Evolutionary conservation across 2,888 invertebrate species (phyloP).

Genomic region (Agriopis marginaria): DNA sequence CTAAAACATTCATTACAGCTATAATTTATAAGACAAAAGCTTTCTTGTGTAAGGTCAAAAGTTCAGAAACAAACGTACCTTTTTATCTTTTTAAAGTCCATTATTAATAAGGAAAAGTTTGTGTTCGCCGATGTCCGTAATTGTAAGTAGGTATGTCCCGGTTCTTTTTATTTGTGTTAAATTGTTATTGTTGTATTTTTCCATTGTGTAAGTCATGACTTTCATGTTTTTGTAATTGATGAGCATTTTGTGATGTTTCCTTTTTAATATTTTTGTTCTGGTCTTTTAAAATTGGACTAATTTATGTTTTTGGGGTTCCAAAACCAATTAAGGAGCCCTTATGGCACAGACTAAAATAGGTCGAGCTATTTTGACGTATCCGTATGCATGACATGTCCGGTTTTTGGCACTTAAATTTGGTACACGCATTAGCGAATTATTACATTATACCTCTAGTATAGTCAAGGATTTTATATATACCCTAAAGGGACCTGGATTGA

Average conservation of each 20-base stretch:
- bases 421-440: too few species aligned
- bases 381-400: too few species aligned
- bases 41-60: slow-evolving; percentile 43
- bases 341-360: too few species aligned
- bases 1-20: slow-evolving; percentile 40
- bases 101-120: slow-evolving; percentile 43
- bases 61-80: slow-evolving; percentile 40
- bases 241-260: slow-evolving; percentile 17
- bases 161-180: slow-evolving; percentile 28
- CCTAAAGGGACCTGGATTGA: too few species aligned
- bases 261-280: slow-evolving; percentile 14
- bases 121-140: slow-evolving; percentile 31
- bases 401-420: too few species aligned
- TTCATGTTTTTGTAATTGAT: slow-evolving; percentile 33
- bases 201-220: slow-evolving; percentile 20
- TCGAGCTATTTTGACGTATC: too few species aligned
- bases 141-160: slow-evolving; percentile 32
- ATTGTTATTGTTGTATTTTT: slow-evolving; percentile 24
- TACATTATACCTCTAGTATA: too few species aligned
- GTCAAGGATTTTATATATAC: too few species aligned
- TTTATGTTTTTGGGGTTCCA: not conserved
- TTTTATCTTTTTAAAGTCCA: slow-evolving; percentile 42
- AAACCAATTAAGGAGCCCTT: too few species aligned
- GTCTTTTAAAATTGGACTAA: slow-evolving; percentile 3
- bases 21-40: slow-evolving; percentile 45